Evolutionary conservation across 2,797 vertebrate species (phyloP).

Genomic region (Pampus argenteus): DNA sequence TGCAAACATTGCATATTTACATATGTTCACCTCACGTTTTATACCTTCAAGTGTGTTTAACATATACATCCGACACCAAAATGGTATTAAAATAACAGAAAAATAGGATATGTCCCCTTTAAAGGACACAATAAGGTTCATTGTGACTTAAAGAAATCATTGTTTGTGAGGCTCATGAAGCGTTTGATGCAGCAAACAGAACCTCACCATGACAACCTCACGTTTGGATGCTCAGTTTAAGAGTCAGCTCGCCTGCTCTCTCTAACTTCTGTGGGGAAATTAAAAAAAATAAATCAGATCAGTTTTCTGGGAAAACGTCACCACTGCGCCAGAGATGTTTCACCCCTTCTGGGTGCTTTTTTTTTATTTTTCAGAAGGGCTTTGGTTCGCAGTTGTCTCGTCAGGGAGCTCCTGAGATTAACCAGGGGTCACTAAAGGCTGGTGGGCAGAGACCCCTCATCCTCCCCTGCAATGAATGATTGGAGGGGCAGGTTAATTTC

Average conservation of each 20-base stretch:
- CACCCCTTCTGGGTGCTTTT: conserved; percentile 47
- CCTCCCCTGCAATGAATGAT: conserved; percentile 63
- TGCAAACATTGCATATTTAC: too few species aligned
- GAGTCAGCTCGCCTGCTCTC: conserved; percentile 24
- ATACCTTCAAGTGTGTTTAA: too few species aligned
- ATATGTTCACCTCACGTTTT: too few species aligned
- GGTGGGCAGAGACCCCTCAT: conserved; percentile 81
- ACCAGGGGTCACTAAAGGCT: conserved; percentile 73
- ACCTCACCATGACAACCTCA: conserved; percentile 30
- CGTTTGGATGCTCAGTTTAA: conserved; percentile 23
- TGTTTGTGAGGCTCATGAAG: conserved; percentile 45
- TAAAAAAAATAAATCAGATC: conserved; percentile 10
- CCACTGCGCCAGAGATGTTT: conserved; percentile 59
- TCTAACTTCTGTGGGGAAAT: conserved; percentile 35
- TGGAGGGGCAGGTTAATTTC: conserved; percentile 46
- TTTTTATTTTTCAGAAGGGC: conserved; percentile 56
- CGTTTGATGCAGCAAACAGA: conserved; percentile 15
- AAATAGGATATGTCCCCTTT: too few species aligned
- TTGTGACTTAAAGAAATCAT: conserved; percentile 43
- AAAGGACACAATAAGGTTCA: conserved; percentile 22
- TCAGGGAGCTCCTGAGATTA: conserved; percentile 68
- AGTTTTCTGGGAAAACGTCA: conserved; percentile 51
- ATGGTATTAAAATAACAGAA: too few species aligned
- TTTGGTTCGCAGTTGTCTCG: conserved; percentile 68
- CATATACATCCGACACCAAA: too few species aligned